A percentile compares a stretch with the other conserved stretches of the same genome.
Conservation (phyloP, 2,113 vertebrate genomes). For the Sapajus apella region DNA sequence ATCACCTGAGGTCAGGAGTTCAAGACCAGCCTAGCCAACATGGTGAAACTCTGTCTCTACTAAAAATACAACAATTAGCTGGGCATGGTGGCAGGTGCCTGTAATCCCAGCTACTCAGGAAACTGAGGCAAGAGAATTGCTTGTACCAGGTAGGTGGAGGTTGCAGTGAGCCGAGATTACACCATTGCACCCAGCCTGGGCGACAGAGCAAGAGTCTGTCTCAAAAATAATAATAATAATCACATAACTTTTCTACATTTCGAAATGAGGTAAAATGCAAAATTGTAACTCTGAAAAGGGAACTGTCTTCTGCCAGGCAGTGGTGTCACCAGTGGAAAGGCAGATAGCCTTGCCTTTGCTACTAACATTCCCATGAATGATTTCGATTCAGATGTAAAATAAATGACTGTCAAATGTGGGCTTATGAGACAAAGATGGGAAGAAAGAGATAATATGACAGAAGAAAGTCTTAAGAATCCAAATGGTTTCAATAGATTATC, state of each 20-base stretch:
- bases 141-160: no score
- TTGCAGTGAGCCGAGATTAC: no score
- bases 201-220: no score
- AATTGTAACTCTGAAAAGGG: background rate
- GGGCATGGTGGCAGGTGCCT: no score
- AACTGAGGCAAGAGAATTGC: no score
- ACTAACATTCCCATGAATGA: background rate
- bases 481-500: background rate
- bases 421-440: background rate
- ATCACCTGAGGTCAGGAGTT: no score
- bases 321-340: fast-evolving
- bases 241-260: background rate
- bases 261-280: background rate
- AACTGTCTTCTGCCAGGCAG: background rate
- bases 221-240: no score
- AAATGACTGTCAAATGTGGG: background rate
- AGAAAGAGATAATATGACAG: background rate
- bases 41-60: no score
- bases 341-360: background rate
- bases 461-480: background rate
- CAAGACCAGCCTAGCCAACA: no score
- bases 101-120: no score
- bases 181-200: no score
- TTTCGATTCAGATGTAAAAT: background rate
- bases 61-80: no score